Base-by-base conservation (phyloP, 2,888 invertebrate genomes). In the Brenthis ino region DNA sequence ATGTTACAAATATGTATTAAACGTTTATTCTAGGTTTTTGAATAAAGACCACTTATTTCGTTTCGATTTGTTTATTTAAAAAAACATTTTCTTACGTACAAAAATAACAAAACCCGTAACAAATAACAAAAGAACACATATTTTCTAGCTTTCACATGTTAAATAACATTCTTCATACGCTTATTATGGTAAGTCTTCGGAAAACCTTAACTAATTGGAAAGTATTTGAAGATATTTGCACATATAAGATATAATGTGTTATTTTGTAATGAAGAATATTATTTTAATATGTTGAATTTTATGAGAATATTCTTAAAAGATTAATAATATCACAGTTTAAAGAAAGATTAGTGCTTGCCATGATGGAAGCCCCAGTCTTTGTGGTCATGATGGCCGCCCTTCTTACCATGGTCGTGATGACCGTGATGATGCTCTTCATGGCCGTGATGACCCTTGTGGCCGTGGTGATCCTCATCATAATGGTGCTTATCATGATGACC, bases 381-480 rank as follows among this genome's bases (percentile, higher is more conserved):
- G 70, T 91, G 91, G 77, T 86, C 89, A 12, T 90, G 73, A 70
- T 92, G 91, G 69, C 89, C 91, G 50, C 91, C 92, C 81, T 92
- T 92, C 82, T 92, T 92, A 81, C 92, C 92, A 82, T 92, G 92
- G 72, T 89, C 91, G 71, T 92, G 88, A 75, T 92, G 92, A 75
- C 85, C 85, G 71, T 91, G 91, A 77, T 92, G 92, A 75, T 92
- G 92, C 67, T 91, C 91, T 67, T 92, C 91, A 76, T 92, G 92
- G 24, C 92, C 92, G 70, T 92, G 91, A 72, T 92, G 92, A 53
- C 92, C 92, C 77, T 92, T 91, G 77, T 92, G 92, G n/a, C 91
- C 92, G 20, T 92, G 82, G 70, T 92, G 91, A 68, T 90, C 84
- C 68, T 88, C 91, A 71, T 92, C 91, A 56, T 88, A 74, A 77